Percentiles rank a stretch among this genome's conserved stretches.
phyloP scores from a whole-genome alignment of 2,797 vertebrate genomes.

The Xenentodon cancila region DNA sequence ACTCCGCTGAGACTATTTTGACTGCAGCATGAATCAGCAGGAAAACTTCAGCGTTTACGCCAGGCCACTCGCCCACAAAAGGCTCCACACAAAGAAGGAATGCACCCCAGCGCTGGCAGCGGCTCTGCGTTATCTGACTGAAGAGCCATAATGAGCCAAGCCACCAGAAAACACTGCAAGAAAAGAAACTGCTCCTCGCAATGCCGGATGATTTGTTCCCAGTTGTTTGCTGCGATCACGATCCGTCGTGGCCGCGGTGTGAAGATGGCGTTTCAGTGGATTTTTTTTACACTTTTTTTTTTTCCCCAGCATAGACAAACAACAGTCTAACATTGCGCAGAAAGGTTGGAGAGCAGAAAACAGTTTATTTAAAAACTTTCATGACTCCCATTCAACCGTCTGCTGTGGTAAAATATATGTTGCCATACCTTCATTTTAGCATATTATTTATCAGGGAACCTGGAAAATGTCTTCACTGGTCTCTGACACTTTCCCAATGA shows the following conservation, averaged over 20 bases:
- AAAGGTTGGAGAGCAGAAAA: too few species aligned
- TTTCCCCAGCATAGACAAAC: too few species aligned
- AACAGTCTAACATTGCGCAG: too few species aligned
- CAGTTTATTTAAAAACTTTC: too few species aligned
- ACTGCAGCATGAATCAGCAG: constrained; percentile 74
- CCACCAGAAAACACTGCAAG: constrained; percentile 12
- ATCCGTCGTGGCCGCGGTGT: neutral
- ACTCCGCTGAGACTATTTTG: constrained; percentile 52
- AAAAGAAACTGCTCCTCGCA: neutral
- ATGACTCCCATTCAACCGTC: too few species aligned
- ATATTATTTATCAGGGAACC: too few species aligned
- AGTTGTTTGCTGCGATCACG: neutral
- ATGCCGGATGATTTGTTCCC: neutral
- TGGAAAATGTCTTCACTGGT: too few species aligned
- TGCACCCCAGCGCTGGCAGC: constrained; percentile 20
- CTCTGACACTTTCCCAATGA: too few species aligned
- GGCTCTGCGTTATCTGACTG: constrained; percentile 35
- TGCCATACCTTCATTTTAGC: too few species aligned
- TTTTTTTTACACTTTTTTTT: too few species aligned
- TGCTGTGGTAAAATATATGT: too few species aligned
- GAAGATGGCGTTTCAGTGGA: neutral
- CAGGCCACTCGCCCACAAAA: constrained; percentile 34
- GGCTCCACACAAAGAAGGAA: constrained; percentile 33
- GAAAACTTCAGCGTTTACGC: constrained; percentile 45
- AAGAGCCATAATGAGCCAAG: constrained; percentile 29